Percentiles rank a stretch among this genome's conserved stretches.
phyloP scores from a whole-genome alignment of 2,113 vertebrate species.

The Solenodon paradoxus region DNA sequence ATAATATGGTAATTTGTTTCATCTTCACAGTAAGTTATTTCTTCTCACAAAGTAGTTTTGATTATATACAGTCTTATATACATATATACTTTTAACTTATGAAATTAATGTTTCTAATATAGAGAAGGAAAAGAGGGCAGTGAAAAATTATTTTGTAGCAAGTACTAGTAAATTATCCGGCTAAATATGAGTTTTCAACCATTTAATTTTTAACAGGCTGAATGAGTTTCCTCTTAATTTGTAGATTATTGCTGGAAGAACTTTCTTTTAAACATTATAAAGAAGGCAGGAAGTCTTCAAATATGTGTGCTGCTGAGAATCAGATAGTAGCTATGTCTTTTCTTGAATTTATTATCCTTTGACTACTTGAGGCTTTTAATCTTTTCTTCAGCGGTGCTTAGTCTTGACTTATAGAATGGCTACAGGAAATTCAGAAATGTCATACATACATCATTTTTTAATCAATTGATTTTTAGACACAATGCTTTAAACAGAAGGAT shows the following conservation, averaged over 20 bases:
- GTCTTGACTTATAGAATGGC: slow-evolving; percentile 43
- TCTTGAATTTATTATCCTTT: slow-evolving; percentile 62
- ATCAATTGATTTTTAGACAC: slow-evolving; percentile 62
- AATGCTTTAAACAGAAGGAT: not conserved
- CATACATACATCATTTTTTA: slow-evolving; percentile 63
- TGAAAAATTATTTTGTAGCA: not conserved
- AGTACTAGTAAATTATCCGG: slow-evolving; percentile 52
- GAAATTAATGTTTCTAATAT: not conserved
- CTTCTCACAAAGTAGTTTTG: not conserved
- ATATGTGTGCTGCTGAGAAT: slow-evolving; percentile 66
- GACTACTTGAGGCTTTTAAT: slow-evolving; percentile 67
- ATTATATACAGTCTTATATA: not conserved
- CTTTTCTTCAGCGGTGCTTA: slow-evolving; percentile 60
- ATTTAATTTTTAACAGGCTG: slow-evolving; percentile 60
- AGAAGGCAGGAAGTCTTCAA: slow-evolving; percentile 72
- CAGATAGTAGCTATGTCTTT: slow-evolving; percentile 20
- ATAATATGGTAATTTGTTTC: not conserved
- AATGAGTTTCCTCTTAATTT: slow-evolving; percentile 73
- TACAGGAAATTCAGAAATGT: slow-evolving; percentile 64
- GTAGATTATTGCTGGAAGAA: slow-evolving; percentile 67
- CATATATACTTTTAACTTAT: not conserved
- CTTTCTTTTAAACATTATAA: slow-evolving; percentile 64
- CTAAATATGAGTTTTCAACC: slow-evolving; percentile 3
- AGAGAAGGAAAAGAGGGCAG: not conserved
- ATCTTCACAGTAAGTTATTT: not conserved